Evolutionary conservation across 2,113 vertebrate species (phyloP).

Genomic region (Pollimyrus isidori): DNA sequence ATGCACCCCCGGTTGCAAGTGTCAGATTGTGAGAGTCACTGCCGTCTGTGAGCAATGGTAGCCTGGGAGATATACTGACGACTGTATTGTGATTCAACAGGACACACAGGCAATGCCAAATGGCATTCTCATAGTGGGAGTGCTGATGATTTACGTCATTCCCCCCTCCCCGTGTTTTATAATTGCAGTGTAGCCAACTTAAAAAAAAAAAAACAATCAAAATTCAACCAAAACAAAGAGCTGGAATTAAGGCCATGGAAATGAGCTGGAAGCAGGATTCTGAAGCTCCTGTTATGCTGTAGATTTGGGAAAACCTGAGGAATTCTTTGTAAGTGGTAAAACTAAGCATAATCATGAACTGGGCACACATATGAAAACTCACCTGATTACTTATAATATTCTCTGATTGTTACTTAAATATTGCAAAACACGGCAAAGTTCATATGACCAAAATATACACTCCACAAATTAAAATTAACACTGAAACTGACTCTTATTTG

Average conservation of each 20-base stretch:
- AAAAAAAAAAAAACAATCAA: background rate
- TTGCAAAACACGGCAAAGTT: background rate
- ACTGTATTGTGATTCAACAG: conserved; percentile 48
- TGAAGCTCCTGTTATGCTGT: background rate
- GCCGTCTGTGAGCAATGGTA: conserved; percentile 44
- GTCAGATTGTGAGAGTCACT: conserved; percentile 47
- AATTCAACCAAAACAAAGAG: background rate
- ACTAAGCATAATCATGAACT: background rate
- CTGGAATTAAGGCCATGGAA: background rate
- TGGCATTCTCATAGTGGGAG: conserved; percentile 25
- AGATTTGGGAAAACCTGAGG: background rate
- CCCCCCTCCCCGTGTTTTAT: conserved; percentile 11
- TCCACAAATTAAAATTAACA: background rate
- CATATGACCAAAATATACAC: background rate
- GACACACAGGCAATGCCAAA: conserved; percentile 45
- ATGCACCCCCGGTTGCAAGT: conserved; percentile 34
- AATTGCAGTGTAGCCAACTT: conserved; percentile 3
- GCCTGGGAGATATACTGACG: conserved; percentile 46
- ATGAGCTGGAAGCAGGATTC: background rate
- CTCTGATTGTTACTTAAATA: background rate
- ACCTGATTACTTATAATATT: background rate
- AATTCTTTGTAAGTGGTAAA: background rate
- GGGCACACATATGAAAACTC: background rate
- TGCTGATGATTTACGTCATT: conserved; percentile 28
- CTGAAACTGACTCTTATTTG: background rate